These are phyloP conservation scores for Desmophyllum pertusum DNA, from an alignment of 92 coral and sea anemone species.

Conservation along the genomic window DNA sequence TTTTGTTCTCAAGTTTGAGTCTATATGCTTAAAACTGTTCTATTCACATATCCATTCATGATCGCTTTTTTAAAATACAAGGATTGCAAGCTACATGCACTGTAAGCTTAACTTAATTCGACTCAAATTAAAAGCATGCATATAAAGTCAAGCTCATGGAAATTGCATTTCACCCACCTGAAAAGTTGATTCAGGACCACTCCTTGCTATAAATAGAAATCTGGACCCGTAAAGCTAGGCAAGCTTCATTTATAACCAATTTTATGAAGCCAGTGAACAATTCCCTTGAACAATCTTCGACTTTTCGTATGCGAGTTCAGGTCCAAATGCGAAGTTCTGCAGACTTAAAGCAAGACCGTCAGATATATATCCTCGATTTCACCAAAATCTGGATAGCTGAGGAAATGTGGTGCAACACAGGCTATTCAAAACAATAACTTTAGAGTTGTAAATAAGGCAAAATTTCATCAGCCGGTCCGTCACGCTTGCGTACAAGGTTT, in stretches of 20 bases:
- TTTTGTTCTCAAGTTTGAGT: too few relatives aligned
- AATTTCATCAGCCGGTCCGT: conserved; percentile 41
- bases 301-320: background rate
- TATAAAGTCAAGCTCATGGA: background rate
- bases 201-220: conserved; percentile 5
- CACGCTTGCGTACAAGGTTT: conserved; percentile 37
- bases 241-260: background rate
- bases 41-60: too few relatives aligned
- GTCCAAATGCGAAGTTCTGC: background rate
- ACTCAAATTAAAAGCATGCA: background rate
- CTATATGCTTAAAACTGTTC: too few relatives aligned
- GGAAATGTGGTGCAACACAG: conserved; percentile 35
- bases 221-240: background rate
- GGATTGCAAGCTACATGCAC: too few relatives aligned
- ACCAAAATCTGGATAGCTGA: background rate
- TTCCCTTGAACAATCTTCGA: background rate
- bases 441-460: background rate
- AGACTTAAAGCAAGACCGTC: background rate
- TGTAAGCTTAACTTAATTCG: background rate
- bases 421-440: background rate
- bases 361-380: background rate
- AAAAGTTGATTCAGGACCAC: background rate
- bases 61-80: too few relatives aligned
- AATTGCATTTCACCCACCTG: conserved; percentile 7
- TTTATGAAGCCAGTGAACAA: background rate